Conservation (phyloP, 2,888 invertebrate genomes). For the Pegoplata infirma region DNA sequence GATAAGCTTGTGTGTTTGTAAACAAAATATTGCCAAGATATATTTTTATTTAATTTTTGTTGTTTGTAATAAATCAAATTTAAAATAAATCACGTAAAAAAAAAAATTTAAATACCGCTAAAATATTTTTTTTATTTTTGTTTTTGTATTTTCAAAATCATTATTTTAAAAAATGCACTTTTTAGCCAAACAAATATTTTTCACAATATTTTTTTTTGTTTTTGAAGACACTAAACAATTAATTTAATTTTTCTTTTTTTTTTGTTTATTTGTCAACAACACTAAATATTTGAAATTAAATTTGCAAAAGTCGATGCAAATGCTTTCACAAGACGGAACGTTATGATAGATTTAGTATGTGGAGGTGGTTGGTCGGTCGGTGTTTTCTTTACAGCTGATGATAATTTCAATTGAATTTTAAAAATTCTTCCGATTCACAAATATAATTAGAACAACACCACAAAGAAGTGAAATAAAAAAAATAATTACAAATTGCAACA, state of each 20-base stretch:
- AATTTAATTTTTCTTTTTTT: constrained; percentile 7
- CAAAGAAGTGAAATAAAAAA: constrained; percentile 28
- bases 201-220: constrained; percentile 4
- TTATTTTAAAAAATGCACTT: constrained; percentile 40
- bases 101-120: neutral
- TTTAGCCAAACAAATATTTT: neutral
- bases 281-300: neutral
- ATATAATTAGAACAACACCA: constrained; percentile 5
- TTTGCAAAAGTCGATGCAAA: constrained; percentile 4
- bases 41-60: neutral
- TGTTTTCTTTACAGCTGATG: neutral
- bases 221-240: constrained; percentile 3
- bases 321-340: constrained; percentile 23
- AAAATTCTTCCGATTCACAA: neutral
- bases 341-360: constrained; percentile 1
- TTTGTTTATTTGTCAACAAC: neutral
- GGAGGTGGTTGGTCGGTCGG: neutral
- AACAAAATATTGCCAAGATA: too few species aligned
- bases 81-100: neutral
- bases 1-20: too few species aligned
- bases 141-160: constrained; percentile 8
- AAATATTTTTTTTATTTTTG: neutral
- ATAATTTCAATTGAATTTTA: neutral
- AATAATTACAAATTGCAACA: constrained; percentile 30
- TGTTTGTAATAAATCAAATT: neutral